A percentile compares a stretch with the other conserved stretches of the same genome.
These are phyloP conservation scores for Exaiptasia diaphana DNA, from an alignment of 64 coral and sea anemone genomes.

Conservation along the genomic window DNA sequence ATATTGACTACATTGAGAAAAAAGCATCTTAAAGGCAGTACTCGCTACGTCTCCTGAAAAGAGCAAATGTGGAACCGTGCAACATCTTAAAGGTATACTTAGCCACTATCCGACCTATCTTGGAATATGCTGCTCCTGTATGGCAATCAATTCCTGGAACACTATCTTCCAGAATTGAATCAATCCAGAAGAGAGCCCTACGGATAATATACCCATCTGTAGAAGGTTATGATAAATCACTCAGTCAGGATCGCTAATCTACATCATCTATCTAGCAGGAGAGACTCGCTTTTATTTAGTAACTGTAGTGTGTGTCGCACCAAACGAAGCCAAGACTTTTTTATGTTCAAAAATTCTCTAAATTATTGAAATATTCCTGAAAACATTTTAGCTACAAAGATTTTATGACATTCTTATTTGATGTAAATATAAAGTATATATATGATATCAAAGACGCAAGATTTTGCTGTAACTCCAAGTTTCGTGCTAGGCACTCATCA, in stretches of 20 bases:
- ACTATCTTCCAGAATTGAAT: constrained; percentile 35
- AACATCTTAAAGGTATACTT: no score
- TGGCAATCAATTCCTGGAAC: constrained; percentile 30
- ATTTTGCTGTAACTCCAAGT: no score
- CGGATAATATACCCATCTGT: constrained; percentile 32
- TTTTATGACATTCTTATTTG: no score
- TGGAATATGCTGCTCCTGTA: constrained; percentile 27
- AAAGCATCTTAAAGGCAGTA: constrained; percentile 36
- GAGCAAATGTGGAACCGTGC: no score
- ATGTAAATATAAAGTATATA: no score
- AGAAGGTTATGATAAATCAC: constrained; percentile 17
- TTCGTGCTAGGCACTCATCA: no score
- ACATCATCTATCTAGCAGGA: constrained; percentile 19
- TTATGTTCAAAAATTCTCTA: not conserved
- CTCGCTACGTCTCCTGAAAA: constrained; percentile 8
- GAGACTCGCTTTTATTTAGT: constrained; percentile 20
- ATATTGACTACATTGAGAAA: constrained; percentile 25
- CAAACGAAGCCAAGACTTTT: not conserved
- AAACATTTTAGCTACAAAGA: no score
- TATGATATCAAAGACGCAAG: no score
- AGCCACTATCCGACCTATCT: no score
- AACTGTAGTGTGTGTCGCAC: not conserved
- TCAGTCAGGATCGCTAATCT: constrained; percentile 8
- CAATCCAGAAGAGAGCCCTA: constrained; percentile 24
- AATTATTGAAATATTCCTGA: no score